Conservation (phyloP, 2,113 vertebrate species). For the Cynoglossus semilaevis region DNA sequence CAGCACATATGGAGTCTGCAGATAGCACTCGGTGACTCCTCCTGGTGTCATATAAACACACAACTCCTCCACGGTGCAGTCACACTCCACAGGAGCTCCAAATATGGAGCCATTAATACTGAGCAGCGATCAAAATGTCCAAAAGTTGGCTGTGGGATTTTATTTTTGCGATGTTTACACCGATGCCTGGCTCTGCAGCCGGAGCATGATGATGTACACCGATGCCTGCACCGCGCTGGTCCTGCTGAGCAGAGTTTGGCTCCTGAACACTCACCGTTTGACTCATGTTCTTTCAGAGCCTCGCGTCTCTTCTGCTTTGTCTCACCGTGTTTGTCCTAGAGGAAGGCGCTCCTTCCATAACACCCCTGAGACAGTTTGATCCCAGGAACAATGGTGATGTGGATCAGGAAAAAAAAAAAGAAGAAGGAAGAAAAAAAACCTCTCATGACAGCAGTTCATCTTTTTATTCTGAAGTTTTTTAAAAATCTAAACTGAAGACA, state of each 20-base stretch:
- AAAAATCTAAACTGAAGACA: background rate
- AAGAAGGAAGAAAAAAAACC: background rate
- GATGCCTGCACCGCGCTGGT: constrained; percentile 2
- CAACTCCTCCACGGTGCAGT: constrained; percentile 23
- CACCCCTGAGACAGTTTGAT: background rate
- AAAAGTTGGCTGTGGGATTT: constrained; percentile 25
- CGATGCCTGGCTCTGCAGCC: constrained; percentile 1
- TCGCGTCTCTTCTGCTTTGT: constrained; percentile 5
- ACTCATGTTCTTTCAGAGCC: constrained; percentile 47
- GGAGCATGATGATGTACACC: constrained; percentile 1
- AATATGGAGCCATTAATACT: constrained; percentile 58
- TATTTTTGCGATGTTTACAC: constrained; percentile 43
- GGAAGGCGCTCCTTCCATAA: constrained; percentile 1
- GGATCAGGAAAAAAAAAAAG: background rate
- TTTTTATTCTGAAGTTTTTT: background rate
- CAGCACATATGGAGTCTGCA: constrained; percentile 13
- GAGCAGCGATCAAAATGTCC: constrained; percentile 36
- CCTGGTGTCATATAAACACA: constrained; percentile 58
- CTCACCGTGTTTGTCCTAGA: constrained; percentile 2
- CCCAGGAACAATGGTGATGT: background rate
- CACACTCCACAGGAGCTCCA: constrained; percentile 45
- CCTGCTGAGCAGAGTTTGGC: constrained; percentile 35
- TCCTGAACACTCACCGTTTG: constrained; percentile 3
- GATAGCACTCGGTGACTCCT: constrained; percentile 38
- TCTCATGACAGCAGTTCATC: background rate